Evolutionary conservation across 1,140 invertebrate species (phyloP).

Genomic region (Nymphalis io): DNA sequence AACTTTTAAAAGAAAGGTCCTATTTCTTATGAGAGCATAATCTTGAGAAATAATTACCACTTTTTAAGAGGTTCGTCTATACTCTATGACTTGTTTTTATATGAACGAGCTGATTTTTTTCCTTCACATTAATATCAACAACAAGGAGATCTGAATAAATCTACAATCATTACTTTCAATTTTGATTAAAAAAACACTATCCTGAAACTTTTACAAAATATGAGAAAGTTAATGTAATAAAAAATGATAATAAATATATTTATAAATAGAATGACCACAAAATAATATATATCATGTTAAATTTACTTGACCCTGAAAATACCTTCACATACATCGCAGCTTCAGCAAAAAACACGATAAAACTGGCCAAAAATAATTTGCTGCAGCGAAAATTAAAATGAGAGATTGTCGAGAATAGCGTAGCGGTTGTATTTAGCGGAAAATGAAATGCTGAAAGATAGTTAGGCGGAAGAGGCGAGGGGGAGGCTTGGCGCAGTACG

Average conservation of each 20-base stretch:
- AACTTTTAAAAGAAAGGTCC: neutral
- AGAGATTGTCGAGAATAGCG: constrained; percentile 34
- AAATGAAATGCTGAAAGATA: constrained; percentile 45
- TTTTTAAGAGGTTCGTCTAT: constrained; percentile 5
- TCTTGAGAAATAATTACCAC: constrained; percentile 19
- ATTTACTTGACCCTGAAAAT: neutral
- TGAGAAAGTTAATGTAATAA: too few species aligned
- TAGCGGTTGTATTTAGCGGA: constrained; percentile 44
- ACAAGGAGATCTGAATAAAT: too few species aligned
- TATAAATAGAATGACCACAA: too few species aligned
- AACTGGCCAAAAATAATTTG: constrained; percentile 39
- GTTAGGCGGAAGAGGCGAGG: constrained; percentile 32
- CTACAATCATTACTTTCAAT: too few species aligned
- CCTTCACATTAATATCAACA: too few species aligned
- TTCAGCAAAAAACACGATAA: constrained; percentile 8
- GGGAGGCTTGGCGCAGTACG: constrained; percentile 30
- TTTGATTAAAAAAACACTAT: too few species aligned
- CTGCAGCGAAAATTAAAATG: constrained; percentile 43
- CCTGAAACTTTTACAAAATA: too few species aligned
- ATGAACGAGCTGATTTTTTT: too few species aligned
- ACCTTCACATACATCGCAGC: neutral
- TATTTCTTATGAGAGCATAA: neutral
- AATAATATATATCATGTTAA: neutral
- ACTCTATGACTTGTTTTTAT: too few species aligned
- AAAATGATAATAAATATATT: too few species aligned